Conservation (phyloP, 2,113 vertebrate species). For the Bucco capensis region DNA sequence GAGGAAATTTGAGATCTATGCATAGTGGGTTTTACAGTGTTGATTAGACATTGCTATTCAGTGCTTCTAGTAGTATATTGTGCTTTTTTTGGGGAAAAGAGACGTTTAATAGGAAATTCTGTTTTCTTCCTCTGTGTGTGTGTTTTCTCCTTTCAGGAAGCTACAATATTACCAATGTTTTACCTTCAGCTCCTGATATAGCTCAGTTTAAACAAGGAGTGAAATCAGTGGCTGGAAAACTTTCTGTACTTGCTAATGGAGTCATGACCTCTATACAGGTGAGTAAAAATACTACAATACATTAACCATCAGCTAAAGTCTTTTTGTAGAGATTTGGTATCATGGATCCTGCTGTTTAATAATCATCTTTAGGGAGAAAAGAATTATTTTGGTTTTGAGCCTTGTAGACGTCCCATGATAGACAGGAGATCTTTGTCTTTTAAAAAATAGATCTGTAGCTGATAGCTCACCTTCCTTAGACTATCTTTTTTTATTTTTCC, state of each 20-base stretch:
- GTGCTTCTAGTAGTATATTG: not conserved
- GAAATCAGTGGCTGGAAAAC: conserved; percentile 88
- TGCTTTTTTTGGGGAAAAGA: not conserved
- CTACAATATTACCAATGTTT: conserved; percentile 83
- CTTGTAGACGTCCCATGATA: not conserved
- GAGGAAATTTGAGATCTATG: not conserved
- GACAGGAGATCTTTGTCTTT: not conserved
- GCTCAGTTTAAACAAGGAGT: conserved; percentile 91
- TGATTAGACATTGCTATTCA: not conserved
- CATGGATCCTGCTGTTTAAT: not conserved
- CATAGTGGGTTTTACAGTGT: not conserved
- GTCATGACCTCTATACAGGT: conserved; percentile 96
- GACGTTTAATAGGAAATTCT: not conserved
- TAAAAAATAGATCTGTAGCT: not conserved
- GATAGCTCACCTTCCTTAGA: not conserved
- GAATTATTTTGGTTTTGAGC: not conserved
- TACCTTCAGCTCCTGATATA: conserved; percentile 91
- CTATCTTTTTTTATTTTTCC: not conserved
- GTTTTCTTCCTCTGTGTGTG: not conserved
- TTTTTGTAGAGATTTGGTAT: not conserved
- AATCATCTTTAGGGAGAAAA: not conserved
- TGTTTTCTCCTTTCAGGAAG: conserved; percentile 66
- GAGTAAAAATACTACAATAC: not conserved
- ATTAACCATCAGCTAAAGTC: not conserved
- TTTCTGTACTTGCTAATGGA: conserved; percentile 93